phyloP scores from a whole-genome alignment of 2,797 vertebrate genomes.

The Hoplostethus mediterraneus region DNA sequence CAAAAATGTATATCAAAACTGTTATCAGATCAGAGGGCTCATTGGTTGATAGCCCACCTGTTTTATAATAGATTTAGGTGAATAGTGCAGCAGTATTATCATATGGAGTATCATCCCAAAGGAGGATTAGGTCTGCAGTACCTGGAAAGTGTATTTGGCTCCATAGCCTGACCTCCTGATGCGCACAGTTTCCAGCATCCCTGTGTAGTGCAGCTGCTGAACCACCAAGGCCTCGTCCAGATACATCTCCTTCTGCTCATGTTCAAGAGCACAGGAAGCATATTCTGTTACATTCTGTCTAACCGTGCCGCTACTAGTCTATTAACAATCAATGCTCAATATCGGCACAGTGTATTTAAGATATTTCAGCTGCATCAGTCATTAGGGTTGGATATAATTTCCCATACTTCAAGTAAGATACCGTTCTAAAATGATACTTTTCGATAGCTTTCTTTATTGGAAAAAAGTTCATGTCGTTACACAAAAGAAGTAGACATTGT shows the following conservation, averaged over 20 bases:
- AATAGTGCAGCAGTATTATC: neutral
- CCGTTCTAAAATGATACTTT: too few species aligned
- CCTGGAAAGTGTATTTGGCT: conserved; percentile 98
- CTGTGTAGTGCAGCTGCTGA: conserved; percentile 97
- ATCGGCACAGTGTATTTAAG: too few species aligned
- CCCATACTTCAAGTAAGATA: too few species aligned
- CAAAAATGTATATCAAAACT: neutral
- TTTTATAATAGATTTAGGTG: neutral
- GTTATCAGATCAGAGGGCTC: too few species aligned
- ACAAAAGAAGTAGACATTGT: too few species aligned
- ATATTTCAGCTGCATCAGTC: too few species aligned
- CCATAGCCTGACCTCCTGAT: conserved; percentile 97
- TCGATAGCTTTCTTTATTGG: too few species aligned
- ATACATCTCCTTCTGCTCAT: conserved; percentile 91
- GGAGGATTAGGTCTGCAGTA: conserved; percentile 65
- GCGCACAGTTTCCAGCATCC: conserved; percentile 97
- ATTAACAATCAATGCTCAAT: too few species aligned
- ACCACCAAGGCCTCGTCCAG: conserved; percentile 94
- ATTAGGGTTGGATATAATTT: too few species aligned
- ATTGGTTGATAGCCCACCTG: too few species aligned
- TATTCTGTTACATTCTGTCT: neutral
- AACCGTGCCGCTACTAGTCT: neutral
- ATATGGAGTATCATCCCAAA: neutral
- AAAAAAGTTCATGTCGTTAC: too few species aligned
- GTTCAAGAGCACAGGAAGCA: conserved; percentile 29